Percentiles rank a stretch among this genome's conserved stretches.
phyloP scores from a whole-genome alignment of 2,797 vertebrate genomes.

The Ispidina picta region DNA sequence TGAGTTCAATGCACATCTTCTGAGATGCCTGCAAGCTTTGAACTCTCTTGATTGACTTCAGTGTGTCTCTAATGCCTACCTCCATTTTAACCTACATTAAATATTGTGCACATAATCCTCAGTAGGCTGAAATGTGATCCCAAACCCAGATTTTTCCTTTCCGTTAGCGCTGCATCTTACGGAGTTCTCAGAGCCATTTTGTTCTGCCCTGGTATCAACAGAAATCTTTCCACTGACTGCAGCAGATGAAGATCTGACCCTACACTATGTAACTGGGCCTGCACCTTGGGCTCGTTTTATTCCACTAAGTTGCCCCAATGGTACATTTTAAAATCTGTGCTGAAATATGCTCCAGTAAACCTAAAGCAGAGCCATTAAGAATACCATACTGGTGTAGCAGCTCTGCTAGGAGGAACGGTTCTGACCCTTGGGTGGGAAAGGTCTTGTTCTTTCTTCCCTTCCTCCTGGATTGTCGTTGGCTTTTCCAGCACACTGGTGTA shows the following conservation, averaged over 20 bases:
- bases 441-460: neutral
- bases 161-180: neutral
- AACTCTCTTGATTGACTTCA: neutral
- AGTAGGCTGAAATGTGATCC: neutral
- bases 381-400: fast-evolving
- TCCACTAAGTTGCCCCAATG: neutral
- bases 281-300: neutral
- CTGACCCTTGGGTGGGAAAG: neutral
- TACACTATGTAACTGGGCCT: neutral
- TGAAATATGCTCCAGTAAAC: neutral
- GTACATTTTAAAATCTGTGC: neutral
- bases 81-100: neutral
- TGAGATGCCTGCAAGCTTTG: neutral
- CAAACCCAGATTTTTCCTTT: neutral
- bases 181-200: neutral
- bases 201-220: neutral
- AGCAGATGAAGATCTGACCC: neutral
- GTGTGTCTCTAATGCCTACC: neutral
- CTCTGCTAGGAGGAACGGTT: neutral
- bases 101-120: neutral
- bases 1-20: neutral
- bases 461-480: fast-evolving
- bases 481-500: neutral
- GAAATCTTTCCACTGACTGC: neutral
- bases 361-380: neutral